Conservation (phyloP, 1,140 invertebrate species). For the Drosophila pectinifera region DNA sequence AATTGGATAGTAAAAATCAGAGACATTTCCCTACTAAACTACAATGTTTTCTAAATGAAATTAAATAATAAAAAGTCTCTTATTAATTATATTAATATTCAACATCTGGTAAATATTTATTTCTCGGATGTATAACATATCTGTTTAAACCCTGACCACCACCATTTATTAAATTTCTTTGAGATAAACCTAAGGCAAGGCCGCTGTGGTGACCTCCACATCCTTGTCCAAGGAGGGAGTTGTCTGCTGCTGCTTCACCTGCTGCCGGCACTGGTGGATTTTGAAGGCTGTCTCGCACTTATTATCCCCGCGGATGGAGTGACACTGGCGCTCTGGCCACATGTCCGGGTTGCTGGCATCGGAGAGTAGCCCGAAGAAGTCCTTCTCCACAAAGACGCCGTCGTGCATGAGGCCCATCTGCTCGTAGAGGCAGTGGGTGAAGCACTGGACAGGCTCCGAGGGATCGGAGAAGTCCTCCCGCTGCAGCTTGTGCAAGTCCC, state of each 20-base stretch:
- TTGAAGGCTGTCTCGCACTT: constrained; percentile 63
- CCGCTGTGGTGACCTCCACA: constrained; percentile 16
- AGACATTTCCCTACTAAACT: no score
- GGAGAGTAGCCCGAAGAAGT: constrained; percentile 33
- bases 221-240: constrained; percentile 7
- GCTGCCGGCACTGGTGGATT: constrained; percentile 47
- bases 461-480: constrained; percentile 36
- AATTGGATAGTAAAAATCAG: no score
- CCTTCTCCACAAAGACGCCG: constrained; percentile 52
- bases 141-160: not conserved
- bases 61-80: not conserved
- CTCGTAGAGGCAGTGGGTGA: constrained; percentile 60
- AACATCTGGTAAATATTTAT: not conserved
- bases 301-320: constrained; percentile 36
- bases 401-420: constrained; percentile 63
- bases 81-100: no score
- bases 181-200: not conserved
- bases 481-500: constrained; percentile 47
- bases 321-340: constrained; percentile 38
- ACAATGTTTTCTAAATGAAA: no score
- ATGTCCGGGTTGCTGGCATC: constrained; percentile 35
- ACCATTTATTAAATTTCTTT: not conserved
- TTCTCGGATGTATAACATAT: not conserved
- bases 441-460: constrained; percentile 50
- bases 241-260: constrained; percentile 24